Conservation (phyloP, 92 coral and sea anemone genomes). For the Siderastrea siderea region DNA sequence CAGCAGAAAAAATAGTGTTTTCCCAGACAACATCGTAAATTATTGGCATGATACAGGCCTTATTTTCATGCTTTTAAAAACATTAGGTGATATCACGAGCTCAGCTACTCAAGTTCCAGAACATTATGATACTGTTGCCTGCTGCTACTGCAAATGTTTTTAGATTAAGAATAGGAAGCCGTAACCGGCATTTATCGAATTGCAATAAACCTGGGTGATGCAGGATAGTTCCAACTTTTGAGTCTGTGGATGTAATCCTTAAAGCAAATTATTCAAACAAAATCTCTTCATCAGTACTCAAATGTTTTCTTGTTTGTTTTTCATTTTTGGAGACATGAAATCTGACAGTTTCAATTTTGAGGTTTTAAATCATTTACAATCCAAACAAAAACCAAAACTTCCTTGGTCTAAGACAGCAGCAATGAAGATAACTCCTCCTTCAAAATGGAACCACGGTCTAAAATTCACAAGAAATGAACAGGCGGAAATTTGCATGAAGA, state of each 20-base stretch:
- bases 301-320: background rate
- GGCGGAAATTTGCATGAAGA: slow-evolving; percentile 5
- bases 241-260: too few relatives aligned
- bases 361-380: slow-evolving; percentile 15
- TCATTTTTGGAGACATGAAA: background rate
- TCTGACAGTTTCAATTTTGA: background rate
- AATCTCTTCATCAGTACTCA: background rate
- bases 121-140: too few relatives aligned
- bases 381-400: background rate
- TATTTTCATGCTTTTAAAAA: background rate
- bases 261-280: background rate
- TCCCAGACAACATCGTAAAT: slow-evolving; percentile 8
- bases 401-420: background rate
- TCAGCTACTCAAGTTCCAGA: background rate
- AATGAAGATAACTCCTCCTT: background rate
- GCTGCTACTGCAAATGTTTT: too few relatives aligned
- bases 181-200: too few relatives aligned
- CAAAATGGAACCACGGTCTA: background rate
- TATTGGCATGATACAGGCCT: background rate
- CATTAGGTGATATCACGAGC: background rate
- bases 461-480: background rate
- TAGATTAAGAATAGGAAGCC: too few relatives aligned
- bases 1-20: background rate
- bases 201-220: too few relatives aligned
- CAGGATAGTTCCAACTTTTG: too few relatives aligned